Base-by-base conservation (phyloP, 2,888 invertebrate genomes). In the Cataglyphis albicans region DNA sequence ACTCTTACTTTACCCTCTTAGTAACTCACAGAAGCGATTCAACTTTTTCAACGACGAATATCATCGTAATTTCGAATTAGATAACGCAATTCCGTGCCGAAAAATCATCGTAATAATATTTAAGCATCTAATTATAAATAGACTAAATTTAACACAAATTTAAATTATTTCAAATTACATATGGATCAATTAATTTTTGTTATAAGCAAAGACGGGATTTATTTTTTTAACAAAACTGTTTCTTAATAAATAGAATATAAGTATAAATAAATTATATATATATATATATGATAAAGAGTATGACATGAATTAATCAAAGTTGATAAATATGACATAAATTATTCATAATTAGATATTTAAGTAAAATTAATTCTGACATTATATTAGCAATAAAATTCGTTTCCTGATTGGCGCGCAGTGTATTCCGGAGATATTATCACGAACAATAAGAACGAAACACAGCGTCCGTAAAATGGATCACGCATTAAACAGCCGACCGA, bases 401-500 rank as follows among this genome's bases (percentile, higher is more conserved):
- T 41, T 0, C 5, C 52, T n/a, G n/a, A 75, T 65, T 75, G 67
- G 25, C 6, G 18, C 10, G 3, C 21, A 21, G 18, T 18, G 59
- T 59, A 72, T 76, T 25, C 25, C 52, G 4, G 18, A 38, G 15
- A 68, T 78, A 41, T 21, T 12, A 21, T 18, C 73, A n/a, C n/a
- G n/a, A n/a, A 52, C 0, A 18, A 29, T 44, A 70, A 78, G 70
- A 78, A 35, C 15, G 59, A 59, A 80, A 72, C 44, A 21, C 73
- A 59, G 18, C 44, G 25, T 59, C 21, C n/a, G 32, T 55, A 67
- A 67, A 70, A n/a, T 18, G 44, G 52, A 59, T 78, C 41, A 32
- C 55, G 41, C 32, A 72, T 78, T 59, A 59, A 78, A 70, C 44
- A 18, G 52, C n/a, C 75, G 25, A 38, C 35, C 48, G 41, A 70